A percentile compares a stretch with the other conserved stretches of the same genome.
phyloP scores from a whole-genome alignment of 2,888 invertebrate species.

The Diaprepes abbreviatus region DNA sequence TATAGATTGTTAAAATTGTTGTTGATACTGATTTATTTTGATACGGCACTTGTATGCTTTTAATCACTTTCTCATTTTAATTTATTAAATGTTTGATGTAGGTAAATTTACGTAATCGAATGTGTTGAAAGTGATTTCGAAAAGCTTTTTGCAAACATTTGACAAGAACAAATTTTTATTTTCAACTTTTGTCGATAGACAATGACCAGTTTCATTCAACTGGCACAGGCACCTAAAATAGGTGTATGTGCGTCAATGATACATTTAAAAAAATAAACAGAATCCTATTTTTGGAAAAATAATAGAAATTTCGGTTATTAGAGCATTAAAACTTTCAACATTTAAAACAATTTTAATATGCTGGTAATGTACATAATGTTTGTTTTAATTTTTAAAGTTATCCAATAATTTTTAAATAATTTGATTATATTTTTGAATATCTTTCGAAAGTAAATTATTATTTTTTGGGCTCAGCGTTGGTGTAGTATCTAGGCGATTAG shows the following conservation, averaged over 20 bases:
- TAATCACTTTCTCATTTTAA: constrained; percentile 11
- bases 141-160: neutral
- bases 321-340: neutral
- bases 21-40: neutral
- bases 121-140: neutral
- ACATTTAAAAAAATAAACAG: constrained; percentile 25
- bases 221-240: neutral
- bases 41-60: constrained; percentile 9
- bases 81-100: neutral
- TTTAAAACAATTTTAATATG: neutral
- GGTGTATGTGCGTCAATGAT: constrained; percentile 7
- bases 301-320: neutral
- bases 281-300: constrained; percentile 1
- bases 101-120: constrained; percentile 1
- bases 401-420: no score
- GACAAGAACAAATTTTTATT: constrained; percentile 36
- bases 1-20: neutral
- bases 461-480: no score
- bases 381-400: no score
- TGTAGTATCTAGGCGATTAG: no score
- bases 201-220: constrained; percentile 6
- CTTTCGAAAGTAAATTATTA: no score
- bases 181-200: constrained; percentile 20
- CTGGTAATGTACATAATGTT: neutral
- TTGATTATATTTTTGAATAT: no score